These are phyloP conservation scores for Drosophila repleta DNA, from an alignment of 1,140 invertebrate species.

Conservation along the genomic window DNA sequence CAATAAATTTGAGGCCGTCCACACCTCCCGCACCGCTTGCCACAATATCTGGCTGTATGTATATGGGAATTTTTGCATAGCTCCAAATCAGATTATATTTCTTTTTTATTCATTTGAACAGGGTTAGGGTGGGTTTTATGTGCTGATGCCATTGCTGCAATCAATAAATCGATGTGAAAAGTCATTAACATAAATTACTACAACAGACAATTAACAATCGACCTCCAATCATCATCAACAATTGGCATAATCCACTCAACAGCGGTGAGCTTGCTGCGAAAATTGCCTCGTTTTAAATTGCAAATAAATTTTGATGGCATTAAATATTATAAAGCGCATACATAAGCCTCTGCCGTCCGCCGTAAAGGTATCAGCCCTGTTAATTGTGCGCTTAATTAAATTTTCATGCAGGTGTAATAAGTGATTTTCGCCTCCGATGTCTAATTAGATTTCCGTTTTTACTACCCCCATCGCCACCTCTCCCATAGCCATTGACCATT, in stretches of 20 bases:
- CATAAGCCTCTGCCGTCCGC: constrained; percentile 29
- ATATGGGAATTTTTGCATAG: constrained; percentile 59
- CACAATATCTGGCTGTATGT: constrained; percentile 14
- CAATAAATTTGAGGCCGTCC: constrained; percentile 65
- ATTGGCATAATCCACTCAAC: constrained; percentile 77
- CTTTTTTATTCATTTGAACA: constrained; percentile 19
- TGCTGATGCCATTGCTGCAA: constrained; percentile 26
- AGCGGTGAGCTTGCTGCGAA: constrained; percentile 27
- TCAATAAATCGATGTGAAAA: constrained; percentile 77
- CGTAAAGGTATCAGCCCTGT: constrained; percentile 43
- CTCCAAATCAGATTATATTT: constrained; percentile 66
- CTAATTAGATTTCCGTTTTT: constrained; percentile 77
- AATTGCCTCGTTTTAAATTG: constrained; percentile 78
- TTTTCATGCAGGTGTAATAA: constrained; percentile 80
- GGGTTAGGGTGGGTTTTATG: constrained; percentile 14
- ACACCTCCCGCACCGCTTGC: neutral
- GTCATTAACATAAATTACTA: constrained; percentile 75
- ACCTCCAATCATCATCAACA: constrained; percentile 78
- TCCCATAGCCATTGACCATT: constrained; percentile 9
- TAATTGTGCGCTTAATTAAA: constrained; percentile 81
- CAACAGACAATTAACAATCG: constrained; percentile 77
- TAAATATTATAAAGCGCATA: constrained; percentile 73
- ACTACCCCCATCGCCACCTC: constrained; percentile 18
- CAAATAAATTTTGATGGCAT: constrained; percentile 79
- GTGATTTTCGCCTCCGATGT: constrained; percentile 65